These are phyloP conservation scores for Coelogynopora nodosa DNA, from an alignment of 2,888 invertebrate genomes.

Conservation along the genomic window DNA sequence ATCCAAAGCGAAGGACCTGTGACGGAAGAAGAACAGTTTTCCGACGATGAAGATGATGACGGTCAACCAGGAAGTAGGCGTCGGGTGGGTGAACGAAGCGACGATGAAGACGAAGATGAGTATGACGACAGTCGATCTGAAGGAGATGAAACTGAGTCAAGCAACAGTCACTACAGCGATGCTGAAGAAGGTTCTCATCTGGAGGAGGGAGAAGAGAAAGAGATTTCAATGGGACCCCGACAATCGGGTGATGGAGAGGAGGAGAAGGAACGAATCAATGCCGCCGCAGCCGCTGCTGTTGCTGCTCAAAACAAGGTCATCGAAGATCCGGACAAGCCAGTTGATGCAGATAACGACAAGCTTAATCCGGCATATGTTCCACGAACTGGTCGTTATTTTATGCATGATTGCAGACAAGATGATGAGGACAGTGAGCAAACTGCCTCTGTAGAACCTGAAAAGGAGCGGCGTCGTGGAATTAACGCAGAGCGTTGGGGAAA, in stretches of 20 bases:
- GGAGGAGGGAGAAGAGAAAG: neutral
- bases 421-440: slow-evolving; percentile 6
- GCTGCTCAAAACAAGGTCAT: neutral
- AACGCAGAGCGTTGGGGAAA: slow-evolving; percentile 32
- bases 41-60: too few species aligned
- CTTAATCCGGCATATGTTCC: slow-evolving; percentile 35
- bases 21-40: too few species aligned
- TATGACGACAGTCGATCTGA: neutral
- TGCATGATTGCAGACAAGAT: slow-evolving; percentile 21
- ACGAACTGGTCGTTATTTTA: neutral
- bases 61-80: too few species aligned
- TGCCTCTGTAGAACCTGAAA: neutral
- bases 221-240: neutral
- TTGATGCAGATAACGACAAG: slow-evolving; percentile 14
- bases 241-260: neutral
- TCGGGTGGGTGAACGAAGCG: too few species aligned
- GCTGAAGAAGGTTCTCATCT: neutral
- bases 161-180: neutral
- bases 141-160: neutral
- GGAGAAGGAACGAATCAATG: neutral
- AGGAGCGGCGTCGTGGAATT: neutral
- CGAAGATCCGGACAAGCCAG: neutral
- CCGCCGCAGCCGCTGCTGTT: neutral
- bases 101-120: neutral
- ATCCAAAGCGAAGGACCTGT: too few species aligned